These are phyloP conservation scores for Bos javanicus DNA, from an alignment of 2,113 vertebrate species.

Conservation along the genomic window DNA sequence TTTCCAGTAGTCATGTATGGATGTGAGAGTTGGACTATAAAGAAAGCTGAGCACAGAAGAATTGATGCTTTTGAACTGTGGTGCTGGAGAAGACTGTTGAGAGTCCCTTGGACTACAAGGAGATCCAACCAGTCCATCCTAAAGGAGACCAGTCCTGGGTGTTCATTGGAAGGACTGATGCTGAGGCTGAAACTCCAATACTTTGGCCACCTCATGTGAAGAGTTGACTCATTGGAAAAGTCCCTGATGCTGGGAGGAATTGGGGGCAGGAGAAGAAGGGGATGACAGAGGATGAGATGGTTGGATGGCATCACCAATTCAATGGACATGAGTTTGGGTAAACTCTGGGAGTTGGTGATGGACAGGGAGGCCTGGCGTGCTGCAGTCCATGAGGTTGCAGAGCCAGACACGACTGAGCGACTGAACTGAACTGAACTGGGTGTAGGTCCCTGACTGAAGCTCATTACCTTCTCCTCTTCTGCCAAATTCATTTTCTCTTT, in stretches of 20 bases:
- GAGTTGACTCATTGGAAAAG: neutral
- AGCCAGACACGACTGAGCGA: neutral
- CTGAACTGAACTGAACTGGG: neutral
- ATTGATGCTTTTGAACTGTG: neutral
- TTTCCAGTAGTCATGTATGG: neutral
- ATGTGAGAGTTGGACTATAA: neutral
- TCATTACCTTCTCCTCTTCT: neutral
- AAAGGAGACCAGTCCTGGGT: neutral
- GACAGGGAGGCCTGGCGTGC: neutral
- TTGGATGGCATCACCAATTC: fast-evolving
- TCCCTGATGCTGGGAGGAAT: neutral
- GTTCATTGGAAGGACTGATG: neutral
- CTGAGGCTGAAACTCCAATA: neutral
- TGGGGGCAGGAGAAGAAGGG: neutral
- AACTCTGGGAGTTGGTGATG: neutral
- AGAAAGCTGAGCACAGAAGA: neutral
- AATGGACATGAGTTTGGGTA: fast-evolving
- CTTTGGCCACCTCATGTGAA: neutral
- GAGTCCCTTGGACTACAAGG: neutral
- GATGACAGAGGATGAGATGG: neutral
- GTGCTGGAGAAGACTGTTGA: neutral
- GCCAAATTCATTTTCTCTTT: neutral
- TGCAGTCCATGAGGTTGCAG: neutral
- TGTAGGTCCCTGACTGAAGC: neutral
- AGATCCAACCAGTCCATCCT: neutral